Base-by-base conservation (phyloP, 1,140 invertebrate species). In the Trichonephila inaurata region DNA sequence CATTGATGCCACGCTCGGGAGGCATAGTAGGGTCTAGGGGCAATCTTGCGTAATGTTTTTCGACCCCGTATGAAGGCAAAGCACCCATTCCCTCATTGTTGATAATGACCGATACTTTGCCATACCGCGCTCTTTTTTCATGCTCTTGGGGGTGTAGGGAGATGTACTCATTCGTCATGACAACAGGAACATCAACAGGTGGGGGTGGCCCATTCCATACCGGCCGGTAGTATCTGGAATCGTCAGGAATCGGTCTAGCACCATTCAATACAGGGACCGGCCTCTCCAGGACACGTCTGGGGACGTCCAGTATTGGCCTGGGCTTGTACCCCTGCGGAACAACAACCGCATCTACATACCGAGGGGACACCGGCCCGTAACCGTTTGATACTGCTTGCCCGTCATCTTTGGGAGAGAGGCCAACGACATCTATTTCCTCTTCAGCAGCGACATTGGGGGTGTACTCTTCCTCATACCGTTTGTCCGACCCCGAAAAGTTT, bases 351-450 rank as follows among this genome's bases (percentile, higher is more conserved):
- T 51, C 51, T 5, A 12, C 51, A 51, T 51, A 51, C 51, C 51
- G 51, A 51, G 51, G n/a, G 1, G 66, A 12, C 3, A 14, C 7
- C 24, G n/a, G 21, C n/a, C 66, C n/a, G 21, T 10, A 14, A 12
- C 10, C 10, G n/a, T 8, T 16, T 18, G 18, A 7, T 28, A 8
- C n/a, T 77, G 18, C 18, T 51, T 51, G 51, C 10, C 51, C 51
- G 5, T 51, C 51, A 51, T 51, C 51, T 10, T 51, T 51, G 14
- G 72, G 72, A 19, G 72, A 77, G 19, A 77, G 72, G 28, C 72
- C 72, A 16, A 77, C 72, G 24, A 77, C 72, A 19, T 77, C 72
- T 33, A 77, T 77, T 19, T 77, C 72, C 28, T 77, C 72, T 28
- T 77, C 72, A 77, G 24, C 33, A 1, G 33, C 14, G 3, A 33